phyloP scores from a whole-genome alignment of 2,113 vertebrate species.

The Xiphophorus couchianus region DNA sequence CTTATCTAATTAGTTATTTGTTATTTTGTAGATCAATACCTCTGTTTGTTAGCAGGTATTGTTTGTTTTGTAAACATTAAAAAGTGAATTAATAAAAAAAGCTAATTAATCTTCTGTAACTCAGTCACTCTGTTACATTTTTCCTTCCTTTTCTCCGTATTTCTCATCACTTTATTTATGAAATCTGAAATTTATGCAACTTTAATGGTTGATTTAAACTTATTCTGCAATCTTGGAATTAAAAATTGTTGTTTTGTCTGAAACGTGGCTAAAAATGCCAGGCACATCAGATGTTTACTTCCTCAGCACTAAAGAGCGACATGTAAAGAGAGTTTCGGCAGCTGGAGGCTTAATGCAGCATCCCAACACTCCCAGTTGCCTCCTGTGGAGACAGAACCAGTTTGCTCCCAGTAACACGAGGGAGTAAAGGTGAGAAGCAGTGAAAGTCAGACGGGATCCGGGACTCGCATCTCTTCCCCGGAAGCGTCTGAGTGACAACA shows the following conservation, averaged over 20 bases:
- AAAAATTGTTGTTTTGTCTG: neutral
- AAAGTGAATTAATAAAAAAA: too few species aligned
- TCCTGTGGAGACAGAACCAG: slow-evolving; percentile 39
- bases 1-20: too few species aligned
- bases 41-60: too few species aligned
- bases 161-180: neutral
- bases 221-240: neutral
- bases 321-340: slow-evolving; percentile 15
- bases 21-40: too few species aligned
- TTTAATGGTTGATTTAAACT: neutral
- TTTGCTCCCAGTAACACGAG: slow-evolving; percentile 6
- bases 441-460: slow-evolving; percentile 10
- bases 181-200: too few species aligned
- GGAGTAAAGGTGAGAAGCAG: slow-evolving; percentile 18
- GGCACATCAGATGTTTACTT: neutral
- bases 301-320: neutral
- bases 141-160: neutral
- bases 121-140: neutral
- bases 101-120: too few species aligned
- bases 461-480: slow-evolving; percentile 11
- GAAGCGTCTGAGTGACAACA: slow-evolving; percentile 28
- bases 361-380: slow-evolving; percentile 8
- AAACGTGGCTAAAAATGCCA: neutral
- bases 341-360: slow-evolving; percentile 26
- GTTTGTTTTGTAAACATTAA: too few species aligned